Base-by-base conservation (phyloP, 1,140 invertebrate genomes). In the Anadara kagoshimensis region DNA sequence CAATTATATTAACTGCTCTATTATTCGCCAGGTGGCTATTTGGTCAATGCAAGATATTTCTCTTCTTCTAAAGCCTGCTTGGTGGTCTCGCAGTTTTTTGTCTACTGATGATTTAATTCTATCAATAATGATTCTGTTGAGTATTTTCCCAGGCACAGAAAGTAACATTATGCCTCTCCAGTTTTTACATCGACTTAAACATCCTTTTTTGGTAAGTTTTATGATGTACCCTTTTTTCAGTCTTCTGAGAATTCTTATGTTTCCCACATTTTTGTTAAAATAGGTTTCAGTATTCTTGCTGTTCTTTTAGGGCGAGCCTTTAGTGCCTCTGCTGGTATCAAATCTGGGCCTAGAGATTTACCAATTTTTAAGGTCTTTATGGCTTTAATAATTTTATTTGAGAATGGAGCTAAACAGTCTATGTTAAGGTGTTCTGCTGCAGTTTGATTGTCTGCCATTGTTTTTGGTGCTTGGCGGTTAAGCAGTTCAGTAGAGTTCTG, bases 1-100 rank as follows among this genome's bases (percentile, higher is more conserved):
- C 78, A 10, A 69, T 41, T 51, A 64, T 78, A 56, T 85, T 78
- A 62, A 83, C 76, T 10, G 81, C n/a, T n/a, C 41, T 47, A 79
- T 79, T 5, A 77, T 71, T 5, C 67, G 24, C 16, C 70, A 43
- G 11, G 74, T 78, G 18, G 70, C 68, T 45, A 78, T 78, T 20
- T 78, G 76, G 73, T 78, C 66, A 14, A 73, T 78, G 36, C 77
- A 78, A 36, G 74, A 65, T n/a, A n/a, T n/a, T n/a, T n/a, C n/a
- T n/a, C n/a, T n/a, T 54, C 58, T 64, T 20, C 68, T 11, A 41
- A 70, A 79, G 0, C 63, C 71, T 69, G 68, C 53, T 22, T 71
- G 59, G 59, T 74, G 43, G 22, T 67, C 49, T 57, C 70, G 45
- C 26, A 77, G 51, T 56, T 70, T 56, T 57, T 66, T 16, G n/a